Evolutionary conservation across 2,888 invertebrate species (phyloP), one percentile per base, ranked within the genome.

Genomic region (Gymnosoma rotundatum): DNA sequence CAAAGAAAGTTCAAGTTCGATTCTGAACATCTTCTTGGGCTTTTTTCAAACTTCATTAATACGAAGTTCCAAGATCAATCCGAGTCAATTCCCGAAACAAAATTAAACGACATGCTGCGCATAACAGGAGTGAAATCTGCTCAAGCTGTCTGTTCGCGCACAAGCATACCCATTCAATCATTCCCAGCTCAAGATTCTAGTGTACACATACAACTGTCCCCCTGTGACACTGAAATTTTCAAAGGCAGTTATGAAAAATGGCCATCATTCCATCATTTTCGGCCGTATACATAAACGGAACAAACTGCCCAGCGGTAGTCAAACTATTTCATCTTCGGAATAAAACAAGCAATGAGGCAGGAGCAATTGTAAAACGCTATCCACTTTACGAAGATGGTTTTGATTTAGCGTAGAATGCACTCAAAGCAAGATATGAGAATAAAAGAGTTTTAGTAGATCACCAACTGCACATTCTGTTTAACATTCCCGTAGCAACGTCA

Each of bases 361-460:
- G 25, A 3, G 50, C 20, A 25, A 69, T 78, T 2, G 75, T 75
- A 1, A 45, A 66, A 14, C 50, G 54, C 64, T 75, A 66, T 21
- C 52, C 32, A 16, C 45, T 74, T 10, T 58, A 48, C 21, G 75
- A 42, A 12, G 78, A 63, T 6, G 69, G 60, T 16, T 60, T 78
- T n/a, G 36, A 58, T 10, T 25, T 78, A 5, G 78, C 69, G 0
- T 78, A 69, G 78, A 69, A 78, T 36, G 61, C 70, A 20, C 63
- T 78, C 20, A 52, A 61, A n/a, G 45, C 60, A 6, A 38, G 69
- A 7, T 78, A 78, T 21, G 78, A 78, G 54, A 79, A 72, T 20
- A 79, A 64, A 56, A 20, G 78, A n/a, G 45, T 72, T 50, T 50
- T 78, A 5, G 69, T 69, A 7, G 78, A 78, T 18, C 67, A 78